These are phyloP conservation scores for Cyrtonyx montezumae DNA, from an alignment of 2,113 vertebrate genomes.

Conservation along the genomic window DNA sequence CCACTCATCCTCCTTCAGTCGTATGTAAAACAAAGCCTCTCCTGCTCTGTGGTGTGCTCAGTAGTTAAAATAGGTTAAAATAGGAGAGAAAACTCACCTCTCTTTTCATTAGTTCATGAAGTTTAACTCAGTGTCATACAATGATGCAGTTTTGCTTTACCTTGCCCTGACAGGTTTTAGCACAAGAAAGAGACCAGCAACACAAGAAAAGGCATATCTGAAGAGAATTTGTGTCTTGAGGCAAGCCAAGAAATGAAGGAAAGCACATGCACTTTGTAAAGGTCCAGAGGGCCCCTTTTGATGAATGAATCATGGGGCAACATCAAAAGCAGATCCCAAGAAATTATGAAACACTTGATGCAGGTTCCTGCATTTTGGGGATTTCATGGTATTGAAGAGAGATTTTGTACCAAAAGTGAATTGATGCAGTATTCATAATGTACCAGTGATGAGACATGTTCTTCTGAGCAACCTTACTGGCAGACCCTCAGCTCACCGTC, in stretches of 20 bases:
- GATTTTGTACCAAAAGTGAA: background rate
- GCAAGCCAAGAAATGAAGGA: background rate
- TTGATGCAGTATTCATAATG: background rate
- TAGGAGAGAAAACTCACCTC: background rate
- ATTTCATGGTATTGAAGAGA: background rate
- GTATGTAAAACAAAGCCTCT: background rate
- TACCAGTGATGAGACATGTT: background rate
- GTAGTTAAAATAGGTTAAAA: background rate
- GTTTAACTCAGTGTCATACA: background rate
- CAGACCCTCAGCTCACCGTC: accelerated
- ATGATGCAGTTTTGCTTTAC: background rate
- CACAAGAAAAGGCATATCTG: background rate
- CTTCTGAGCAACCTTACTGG: background rate
- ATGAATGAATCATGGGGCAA: background rate
- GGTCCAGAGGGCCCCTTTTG: background rate
- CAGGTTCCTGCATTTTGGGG: background rate
- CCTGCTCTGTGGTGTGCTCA: background rate
- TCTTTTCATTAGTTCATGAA: background rate
- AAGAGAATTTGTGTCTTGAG: background rate
- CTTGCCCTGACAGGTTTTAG: background rate
- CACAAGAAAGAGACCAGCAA: background rate
- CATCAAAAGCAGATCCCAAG: background rate
- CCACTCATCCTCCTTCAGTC: background rate
- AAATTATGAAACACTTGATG: background rate
- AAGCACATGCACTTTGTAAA: background rate